Evolutionary conservation across 2,113 vertebrate genomes (phyloP), one percentile per base, ranked within the genome.

Genomic region (Indicator indicator): DNA sequence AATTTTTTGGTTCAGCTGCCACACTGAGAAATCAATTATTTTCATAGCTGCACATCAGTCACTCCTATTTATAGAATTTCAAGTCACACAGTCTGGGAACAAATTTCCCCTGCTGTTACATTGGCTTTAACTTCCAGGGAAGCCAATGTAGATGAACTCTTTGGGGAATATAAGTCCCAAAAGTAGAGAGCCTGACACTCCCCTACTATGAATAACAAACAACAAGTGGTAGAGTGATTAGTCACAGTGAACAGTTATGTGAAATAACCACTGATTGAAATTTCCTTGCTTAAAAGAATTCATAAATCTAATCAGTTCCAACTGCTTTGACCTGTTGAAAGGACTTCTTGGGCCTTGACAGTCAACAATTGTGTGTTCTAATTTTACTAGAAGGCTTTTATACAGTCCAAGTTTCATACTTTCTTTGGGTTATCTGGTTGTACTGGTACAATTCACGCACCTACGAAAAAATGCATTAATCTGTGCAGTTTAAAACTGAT

Each of bases 1-100:
- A 60, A 60, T 81, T 87, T 92, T 92, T 93, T 55, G 44, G 76
- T 89, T 96, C 71, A 89, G 28, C 74, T 38, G 4, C 68, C 59
- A 48, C 58, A 84, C 40, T 89, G 78, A 90, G 93, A 93, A 93
- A 94, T 96, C 86, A 93, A 89, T 96, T 94, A 82, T 93, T 96
- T 96, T 94, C 77, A 70, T 79, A 89, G 74, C 58, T 87, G 54
- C 76, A 72, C 74, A 91, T 84, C 80, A 92, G 83, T 88, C 83
- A 85, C 50, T 86, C 16, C 54, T 94, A 94, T 95, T 94, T 93
- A 90, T 86, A 92, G 94, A 91, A 93, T 93, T 93, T 88, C 70
- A 59, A 59, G 70, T 94, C 79, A 84, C 82, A 77, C 69, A 62
- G 46, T 73, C 65, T 92, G 93, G 94, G 70, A 88, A 81, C 80